Evolutionary conservation across 2,797 vertebrate species (phyloP).

Genomic region (Mus spretus): DNA sequence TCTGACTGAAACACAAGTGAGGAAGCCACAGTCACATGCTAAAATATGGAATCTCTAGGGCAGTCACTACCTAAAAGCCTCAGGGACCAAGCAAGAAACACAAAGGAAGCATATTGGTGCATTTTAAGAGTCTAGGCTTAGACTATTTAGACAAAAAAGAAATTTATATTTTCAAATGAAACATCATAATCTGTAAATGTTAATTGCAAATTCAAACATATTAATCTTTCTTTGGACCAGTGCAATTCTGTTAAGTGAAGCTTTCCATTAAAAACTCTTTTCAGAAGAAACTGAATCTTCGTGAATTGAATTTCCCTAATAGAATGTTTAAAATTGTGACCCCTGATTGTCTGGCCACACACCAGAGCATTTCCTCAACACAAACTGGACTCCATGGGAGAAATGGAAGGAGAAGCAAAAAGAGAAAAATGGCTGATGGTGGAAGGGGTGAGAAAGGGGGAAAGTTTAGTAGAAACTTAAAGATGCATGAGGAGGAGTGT

Average conservation of each 20-base stretch:
- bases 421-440: background rate
- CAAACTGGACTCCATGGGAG: background rate
- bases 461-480: too few species aligned
- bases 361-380: background rate
- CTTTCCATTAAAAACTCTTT: conserved; percentile 22
- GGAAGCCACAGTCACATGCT: background rate
- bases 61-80: background rate
- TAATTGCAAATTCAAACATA: conserved; percentile 41
- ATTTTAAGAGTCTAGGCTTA: background rate
- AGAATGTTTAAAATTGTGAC: background rate
- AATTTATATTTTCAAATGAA: conserved; percentile 7
- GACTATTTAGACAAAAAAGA: background rate
- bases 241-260: conserved; percentile 11
- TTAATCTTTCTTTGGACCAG: background rate
- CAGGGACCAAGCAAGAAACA: background rate
- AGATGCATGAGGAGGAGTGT: background rate
- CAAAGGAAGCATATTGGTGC: background rate
- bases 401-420: background rate
- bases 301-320: background rate
- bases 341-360: background rate
- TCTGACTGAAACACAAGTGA: background rate
- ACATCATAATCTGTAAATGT: conserved; percentile 22
- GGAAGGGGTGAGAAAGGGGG: rapidly evolving
- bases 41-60: background rate
- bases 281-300: background rate